Base-by-base conservation (phyloP, 2,888 invertebrate species). In the Drosophila emarginata region DNA sequence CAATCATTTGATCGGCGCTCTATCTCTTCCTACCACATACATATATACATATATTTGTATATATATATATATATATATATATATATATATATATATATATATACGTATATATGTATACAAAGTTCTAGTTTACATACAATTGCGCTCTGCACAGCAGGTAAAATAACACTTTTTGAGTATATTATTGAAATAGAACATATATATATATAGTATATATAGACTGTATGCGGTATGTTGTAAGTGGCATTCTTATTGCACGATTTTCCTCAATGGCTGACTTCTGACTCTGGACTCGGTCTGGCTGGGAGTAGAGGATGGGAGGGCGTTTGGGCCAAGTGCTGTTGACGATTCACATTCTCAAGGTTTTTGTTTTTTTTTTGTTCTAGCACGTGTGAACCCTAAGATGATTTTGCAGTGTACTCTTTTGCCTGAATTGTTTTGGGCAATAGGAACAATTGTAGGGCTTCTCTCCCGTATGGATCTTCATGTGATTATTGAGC, bases 381-480 rank as follows among this genome's bases (percentile, higher is more conserved):
- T 40, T 64, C 78, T 89, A 90, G 78, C 89, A 89, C 63, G 88
- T 90, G 61, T 90, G 90, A 59, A 90, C 87, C 79, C 90, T 78
- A 65, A 90, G 77, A 80, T 90, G 90, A 74, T 90, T 90, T 63
- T 88, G 87, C 66, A 90, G 81, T 64, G 90, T 90, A 66, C 90
- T 90, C 84, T 90, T 90, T 70, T 90, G 90, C 65, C 90, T 87
- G 76, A 90, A 90, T 80, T 90, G 90, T 63, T 90, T 90, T 72
- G 90, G 90, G 73, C 90, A 90, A 79, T 89, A 90, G 90, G 90
- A 90, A 90, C 90, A 90, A 83, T 81, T 88, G 70, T 89, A 90
- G 67, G 90, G 90, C 80, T 90, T 90, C 74, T 90, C 90, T 60
- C 90, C 90, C 66, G 90, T 90, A 64, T 90, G 90, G 75, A 90